Evolutionary conservation across 2,797 vertebrate genomes (phyloP), one percentile per base, ranked within the genome.

Genomic region (Schizopygopsis pylzovi): DNA sequence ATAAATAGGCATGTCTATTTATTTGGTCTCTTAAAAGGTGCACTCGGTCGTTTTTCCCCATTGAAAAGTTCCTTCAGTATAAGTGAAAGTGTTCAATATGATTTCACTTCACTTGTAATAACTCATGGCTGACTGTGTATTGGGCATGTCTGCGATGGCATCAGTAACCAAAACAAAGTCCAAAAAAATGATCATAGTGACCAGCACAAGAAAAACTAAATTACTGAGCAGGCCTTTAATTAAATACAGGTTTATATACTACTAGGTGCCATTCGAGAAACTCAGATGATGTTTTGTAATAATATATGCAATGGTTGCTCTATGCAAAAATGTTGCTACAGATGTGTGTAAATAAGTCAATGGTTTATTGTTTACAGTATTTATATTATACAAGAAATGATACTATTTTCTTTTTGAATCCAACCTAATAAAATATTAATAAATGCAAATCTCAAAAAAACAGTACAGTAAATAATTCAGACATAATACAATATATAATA

Each of bases 351-450:
- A 33, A 33, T 65, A 56, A 22, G n/a, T 4, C 73, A 73, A 13
- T 33, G 45, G n/a, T 52, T 75, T 28, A 13, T 59, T 73, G 41
- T 79, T 37, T 68, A 79, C 39, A 59, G 68, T 54, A 83, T 73
- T 83, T 54, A 68, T 56, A 25, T 85, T 20, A 47, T 43, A 56
- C 28, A 25, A 67, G 59, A 3, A 41, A 68, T 0, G n/a, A 6
- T 68, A 18, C 76, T 4, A 37, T 75, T 56, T 28, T 88, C 72
- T 59, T 18, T 88, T 75, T 81, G 11, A 79, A 70, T 76, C 20
- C 25, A 59, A 71, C 63, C 67, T 59, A 59, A 82, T 13, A 20
- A 63, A 56, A 83, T 56, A 71, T 56, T 39, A 20, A 65, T 68
- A 54, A 43, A 67, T 37, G 65, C 16, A 67, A 37, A 65, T 15